A percentile compares a stretch with the other conserved stretches of the same genome.
Evolutionary conservation across 1,140 invertebrate species (phyloP).

Genomic region (Hypsibius dujardini): DNA sequence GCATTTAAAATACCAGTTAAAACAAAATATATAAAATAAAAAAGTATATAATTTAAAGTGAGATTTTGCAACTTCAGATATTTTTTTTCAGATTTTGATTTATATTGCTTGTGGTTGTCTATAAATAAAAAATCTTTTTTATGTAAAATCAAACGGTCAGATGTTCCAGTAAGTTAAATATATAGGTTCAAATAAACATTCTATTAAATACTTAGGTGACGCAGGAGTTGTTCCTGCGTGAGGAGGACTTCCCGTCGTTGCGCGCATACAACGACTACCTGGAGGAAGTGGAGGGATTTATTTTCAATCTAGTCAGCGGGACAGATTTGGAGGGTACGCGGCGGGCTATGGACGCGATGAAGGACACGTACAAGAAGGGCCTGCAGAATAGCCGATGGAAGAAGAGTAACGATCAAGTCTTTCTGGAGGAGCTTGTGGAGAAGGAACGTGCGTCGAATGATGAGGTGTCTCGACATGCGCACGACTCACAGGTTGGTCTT

Average conservation of each 20-base stretch:
- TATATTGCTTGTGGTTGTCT: too few species aligned
- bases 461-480: neutral
- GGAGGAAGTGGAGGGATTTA: conserved; percentile 67
- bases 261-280: conserved; percentile 80
- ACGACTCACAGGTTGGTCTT: neutral
- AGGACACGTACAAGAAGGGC: conserved; percentile 71
- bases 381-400: conserved; percentile 56
- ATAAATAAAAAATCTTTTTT: too few species aligned
- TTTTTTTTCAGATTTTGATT: too few species aligned
- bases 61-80: too few species aligned
- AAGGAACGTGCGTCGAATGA: conserved; percentile 41
- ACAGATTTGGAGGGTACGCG: conserved; percentile 75
- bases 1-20: too few species aligned
- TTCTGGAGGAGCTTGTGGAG: conserved; percentile 66
- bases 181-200: too few species aligned
- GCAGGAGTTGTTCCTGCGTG: conserved; percentile 74
- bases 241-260: conserved; percentile 63
- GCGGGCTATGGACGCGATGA: conserved; percentile 78
- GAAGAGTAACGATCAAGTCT: conserved; percentile 37
- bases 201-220: too few species aligned
- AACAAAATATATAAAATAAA: too few species aligned
- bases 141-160: too few species aligned
- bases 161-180: too few species aligned
- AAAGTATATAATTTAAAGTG: too few species aligned
- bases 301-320: conserved; percentile 77